phyloP scores from a whole-genome alignment of 2,797 vertebrate species.

The Myioborus miniatus region DNA sequence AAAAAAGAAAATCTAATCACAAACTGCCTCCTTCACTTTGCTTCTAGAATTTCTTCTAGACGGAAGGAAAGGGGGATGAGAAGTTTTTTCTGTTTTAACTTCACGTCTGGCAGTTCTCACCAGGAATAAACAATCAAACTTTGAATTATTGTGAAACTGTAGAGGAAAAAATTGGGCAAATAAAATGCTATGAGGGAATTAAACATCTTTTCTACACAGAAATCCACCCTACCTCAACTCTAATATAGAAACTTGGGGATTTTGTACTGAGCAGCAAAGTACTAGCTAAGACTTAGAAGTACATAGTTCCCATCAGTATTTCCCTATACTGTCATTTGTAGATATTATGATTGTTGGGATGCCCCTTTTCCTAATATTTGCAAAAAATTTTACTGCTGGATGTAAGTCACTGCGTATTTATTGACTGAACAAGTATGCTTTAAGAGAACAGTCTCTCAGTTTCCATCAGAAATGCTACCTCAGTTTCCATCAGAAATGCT shows the following conservation, averaged over 20 bases:
- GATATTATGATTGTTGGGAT: not conserved
- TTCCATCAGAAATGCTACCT: not conserved
- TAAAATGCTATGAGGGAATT: not conserved
- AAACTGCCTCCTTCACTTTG: not conserved
- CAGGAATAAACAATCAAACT: not conserved
- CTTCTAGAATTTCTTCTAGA: not conserved
- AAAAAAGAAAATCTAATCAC: not conserved
- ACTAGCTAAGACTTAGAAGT: not conserved
- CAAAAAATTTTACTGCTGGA: not conserved
- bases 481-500: not conserved
- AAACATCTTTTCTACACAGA: not conserved
- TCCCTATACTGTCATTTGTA: not conserved
- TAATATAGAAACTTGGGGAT: not conserved
- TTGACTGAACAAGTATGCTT: not conserved
- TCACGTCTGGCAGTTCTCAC: not conserved
- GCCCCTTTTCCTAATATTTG: not conserved
- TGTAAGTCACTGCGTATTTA: not conserved
- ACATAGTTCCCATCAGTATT: not conserved
- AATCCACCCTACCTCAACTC: not conserved
- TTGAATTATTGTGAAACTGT: not conserved
- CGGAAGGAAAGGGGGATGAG: not conserved
- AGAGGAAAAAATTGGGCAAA: not conserved
- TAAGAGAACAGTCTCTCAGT: not conserved
- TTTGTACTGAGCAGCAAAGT: not conserved
- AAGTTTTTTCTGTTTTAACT: not conserved